Base-by-base conservation (phyloP, 2,797 vertebrate genomes). In the Propithecus perrieri region DNA sequence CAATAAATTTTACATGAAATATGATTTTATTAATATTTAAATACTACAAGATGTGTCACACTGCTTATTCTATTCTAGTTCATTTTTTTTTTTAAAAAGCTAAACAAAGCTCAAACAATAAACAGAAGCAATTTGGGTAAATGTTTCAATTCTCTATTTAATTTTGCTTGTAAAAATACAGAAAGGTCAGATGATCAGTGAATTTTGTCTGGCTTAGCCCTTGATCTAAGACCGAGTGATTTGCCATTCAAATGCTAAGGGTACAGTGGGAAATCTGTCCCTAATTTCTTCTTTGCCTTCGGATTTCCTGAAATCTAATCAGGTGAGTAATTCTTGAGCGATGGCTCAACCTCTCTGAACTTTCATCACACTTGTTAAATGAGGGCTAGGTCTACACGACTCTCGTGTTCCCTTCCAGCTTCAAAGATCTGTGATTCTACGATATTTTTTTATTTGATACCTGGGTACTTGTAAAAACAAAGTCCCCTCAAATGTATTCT, bases 301-400 rank as follows among this genome's bases (percentile, higher is more conserved):
- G 87, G 17, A 94, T 93, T 93, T 97, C 93, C 85, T 94, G 74
- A 86, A 86, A 83, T 95, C 65, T 75, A 86, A n/a, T 90, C 63
- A 57, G 22, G 18, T 72, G 48, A 85, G 48, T 71, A 80, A 83
- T 63, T 46, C 84, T 81, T 81, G 71, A 86, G 26, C 38, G n/a
- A 63, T 76, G 65, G 46, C 9, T 78, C 59, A 69, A 61, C 12
- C 55, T 87, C 30, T 91, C 41, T 67, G 71, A 91, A 89, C 48
- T 88, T 92, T 89, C 46, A 87, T 65, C 22, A 57, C 43, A 61
- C 57, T 24, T 85, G 33, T 91, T 81, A 78, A 87, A 78, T 24
- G 72, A 85, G 8, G 20, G 38, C 2, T 71, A 67, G 26, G 24
- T 74, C 43, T 81, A 8, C 1, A 0, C 41, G 89, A 74, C 71